Percentiles rank a stretch among this genome's conserved stretches.
Conservation (phyloP, 2,113 vertebrate genomes). For the Charina bottae region DNA sequence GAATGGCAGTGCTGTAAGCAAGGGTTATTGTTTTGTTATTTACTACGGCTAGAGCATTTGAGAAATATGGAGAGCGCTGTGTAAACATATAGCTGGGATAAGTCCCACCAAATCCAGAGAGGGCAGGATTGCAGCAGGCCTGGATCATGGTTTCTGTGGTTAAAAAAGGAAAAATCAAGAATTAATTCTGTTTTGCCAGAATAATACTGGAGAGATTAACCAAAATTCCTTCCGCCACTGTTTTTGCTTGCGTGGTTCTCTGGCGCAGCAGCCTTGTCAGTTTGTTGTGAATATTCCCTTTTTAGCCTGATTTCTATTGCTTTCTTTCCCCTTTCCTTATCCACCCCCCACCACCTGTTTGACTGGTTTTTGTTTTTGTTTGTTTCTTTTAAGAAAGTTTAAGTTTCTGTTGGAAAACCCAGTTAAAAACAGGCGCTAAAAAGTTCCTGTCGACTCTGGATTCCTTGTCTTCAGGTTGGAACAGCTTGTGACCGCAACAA, state of each 20-base stretch:
- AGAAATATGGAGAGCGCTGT: neutral
- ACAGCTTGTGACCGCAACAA: neutral
- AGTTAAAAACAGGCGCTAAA: accelerated
- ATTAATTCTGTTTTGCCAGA: neutral
- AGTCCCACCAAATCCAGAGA: neutral
- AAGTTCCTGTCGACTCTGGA: neutral
- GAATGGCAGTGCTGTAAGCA: no score
- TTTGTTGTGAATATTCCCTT: neutral
- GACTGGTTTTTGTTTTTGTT: constrained; percentile 11
- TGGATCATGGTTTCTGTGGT: neutral
- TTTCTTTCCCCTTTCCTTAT: no score
- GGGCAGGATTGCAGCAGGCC: neutral
- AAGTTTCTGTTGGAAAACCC: neutral
- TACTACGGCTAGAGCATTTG: neutral
- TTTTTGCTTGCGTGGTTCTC: no score
- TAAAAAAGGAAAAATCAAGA: neutral
- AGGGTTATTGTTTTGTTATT: neutral
- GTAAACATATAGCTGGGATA: neutral
- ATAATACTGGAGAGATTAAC: neutral
- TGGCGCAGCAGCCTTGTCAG: neutral
- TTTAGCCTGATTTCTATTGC: neutral
- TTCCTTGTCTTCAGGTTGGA: neutral
- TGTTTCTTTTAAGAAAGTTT: neutral
- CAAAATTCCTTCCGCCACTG: neutral
- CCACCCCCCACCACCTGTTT: neutral